phyloP scores from a whole-genome alignment of 1,140 invertebrate genomes.

The Drosophila nasuta region DNA sequence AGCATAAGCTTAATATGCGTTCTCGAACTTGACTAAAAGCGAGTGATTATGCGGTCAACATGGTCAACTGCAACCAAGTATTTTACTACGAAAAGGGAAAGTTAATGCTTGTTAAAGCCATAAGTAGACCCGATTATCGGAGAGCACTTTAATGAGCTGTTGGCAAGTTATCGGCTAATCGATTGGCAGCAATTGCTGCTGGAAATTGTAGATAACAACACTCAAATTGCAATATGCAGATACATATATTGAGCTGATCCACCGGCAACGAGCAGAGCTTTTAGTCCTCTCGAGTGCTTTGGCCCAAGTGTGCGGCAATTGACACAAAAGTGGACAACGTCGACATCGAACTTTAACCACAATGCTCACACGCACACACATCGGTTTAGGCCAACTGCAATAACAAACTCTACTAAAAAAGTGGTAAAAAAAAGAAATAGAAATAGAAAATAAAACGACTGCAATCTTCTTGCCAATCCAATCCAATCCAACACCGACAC shows the following conservation, averaged over 20 bases:
- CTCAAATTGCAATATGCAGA: slow-evolving; percentile 8
- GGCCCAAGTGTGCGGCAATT: slow-evolving; percentile 48
- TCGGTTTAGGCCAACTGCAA: slow-evolving; percentile 65
- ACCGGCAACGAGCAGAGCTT: slow-evolving; percentile 12
- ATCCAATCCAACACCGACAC: slow-evolving; percentile 46
- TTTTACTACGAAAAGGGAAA: neutral
- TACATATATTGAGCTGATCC: slow-evolving; percentile 25
- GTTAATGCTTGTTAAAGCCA: neutral
- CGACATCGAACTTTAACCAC: slow-evolving; percentile 40
- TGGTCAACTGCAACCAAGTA: neutral
- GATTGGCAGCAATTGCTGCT: neutral
- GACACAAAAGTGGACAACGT: slow-evolving; percentile 50
- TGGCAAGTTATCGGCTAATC: neutral
- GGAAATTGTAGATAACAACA: slow-evolving; percentile 3
- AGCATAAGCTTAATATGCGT: neutral
- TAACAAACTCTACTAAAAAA: slow-evolving; percentile 44
- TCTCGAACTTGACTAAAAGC: slow-evolving; percentile 5
- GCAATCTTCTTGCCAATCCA: slow-evolving; percentile 28
- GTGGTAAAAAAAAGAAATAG: slow-evolving; percentile 2
- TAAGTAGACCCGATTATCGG: neutral
- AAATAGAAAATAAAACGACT: slow-evolving; percentile 38
- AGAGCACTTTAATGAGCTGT: neutral
- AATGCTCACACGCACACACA: slow-evolving; percentile 12
- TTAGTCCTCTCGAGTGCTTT: slow-evolving; percentile 22
- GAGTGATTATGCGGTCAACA: slow-evolving; percentile 12